These are phyloP conservation scores for Choristoneura fumiferana DNA, from an alignment of 1,140 invertebrate species.

Conservation along the genomic window DNA sequence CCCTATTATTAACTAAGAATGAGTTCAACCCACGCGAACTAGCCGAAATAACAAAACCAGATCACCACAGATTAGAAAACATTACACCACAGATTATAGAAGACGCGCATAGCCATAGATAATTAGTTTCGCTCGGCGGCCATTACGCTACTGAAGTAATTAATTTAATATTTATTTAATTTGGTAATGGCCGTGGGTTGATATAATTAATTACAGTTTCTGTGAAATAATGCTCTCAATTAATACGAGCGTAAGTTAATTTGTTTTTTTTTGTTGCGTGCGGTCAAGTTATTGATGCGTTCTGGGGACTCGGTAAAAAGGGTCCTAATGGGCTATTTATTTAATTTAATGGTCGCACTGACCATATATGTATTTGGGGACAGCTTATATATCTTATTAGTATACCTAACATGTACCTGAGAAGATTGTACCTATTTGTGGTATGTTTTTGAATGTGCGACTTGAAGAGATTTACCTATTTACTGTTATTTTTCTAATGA, in stretches of 20 bases:
- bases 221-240: neutral
- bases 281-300: neutral
- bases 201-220: neutral
- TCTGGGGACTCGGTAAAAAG: neutral
- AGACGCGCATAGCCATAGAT: neutral
- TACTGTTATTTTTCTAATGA: too few species aligned
- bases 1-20: constrained; percentile 6
- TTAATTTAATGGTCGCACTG: neutral
- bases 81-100: constrained; percentile 1
- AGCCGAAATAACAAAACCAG: constrained; percentile 8
- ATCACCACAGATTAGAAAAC: neutral
- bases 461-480: too few species aligned
- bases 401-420: too few species aligned
- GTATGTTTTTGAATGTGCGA: too few species aligned
- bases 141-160: constrained; percentile 9
- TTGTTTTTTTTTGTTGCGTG: constrained; percentile 3
- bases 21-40: constrained; percentile 7
- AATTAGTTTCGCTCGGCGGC: constrained; percentile 6
- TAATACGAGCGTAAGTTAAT: neutral
- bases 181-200: neutral
- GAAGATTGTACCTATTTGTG: too few species aligned
- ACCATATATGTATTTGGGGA: too few species aligned
- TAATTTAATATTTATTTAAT: constrained; percentile 3
- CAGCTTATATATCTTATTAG: too few species aligned
- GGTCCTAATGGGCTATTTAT: constrained; percentile 7